Conservation (phyloP, 2,113 vertebrate genomes). For the Apeltes quadracus region DNA sequence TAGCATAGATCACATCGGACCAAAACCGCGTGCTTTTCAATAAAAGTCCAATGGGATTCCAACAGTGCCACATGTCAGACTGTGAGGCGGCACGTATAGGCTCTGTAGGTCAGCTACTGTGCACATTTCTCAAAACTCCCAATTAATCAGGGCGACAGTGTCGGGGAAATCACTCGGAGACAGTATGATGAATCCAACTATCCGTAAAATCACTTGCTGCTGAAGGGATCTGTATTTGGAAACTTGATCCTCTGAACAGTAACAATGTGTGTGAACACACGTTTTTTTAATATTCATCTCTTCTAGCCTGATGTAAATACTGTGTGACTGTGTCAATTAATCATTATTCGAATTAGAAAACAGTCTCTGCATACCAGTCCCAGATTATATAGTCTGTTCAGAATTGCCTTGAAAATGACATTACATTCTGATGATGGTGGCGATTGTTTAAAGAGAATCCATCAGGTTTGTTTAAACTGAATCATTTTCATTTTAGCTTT, state of each 20-base stretch:
- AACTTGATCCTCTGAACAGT: background rate
- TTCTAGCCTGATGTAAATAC: background rate
- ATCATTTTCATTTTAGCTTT: too few relatives aligned
- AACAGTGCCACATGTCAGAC: slow-evolving; percentile 16
- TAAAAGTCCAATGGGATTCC: background rate
- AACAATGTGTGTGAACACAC: too few relatives aligned
- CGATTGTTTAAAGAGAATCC: background rate
- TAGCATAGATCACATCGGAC: background rate
- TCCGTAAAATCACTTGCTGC: background rate
- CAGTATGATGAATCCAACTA: background rate
- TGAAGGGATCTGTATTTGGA: background rate
- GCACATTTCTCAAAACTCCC: background rate
- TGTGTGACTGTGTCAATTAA: background rate
- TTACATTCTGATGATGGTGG: background rate
- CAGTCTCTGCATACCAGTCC: background rate
- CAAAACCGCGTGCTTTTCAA: background rate
- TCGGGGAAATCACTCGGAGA: background rate
- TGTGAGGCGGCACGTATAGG: background rate
- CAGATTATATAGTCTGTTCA: background rate
- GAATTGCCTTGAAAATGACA: background rate
- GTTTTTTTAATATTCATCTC: background rate
- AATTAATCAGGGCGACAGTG: background rate
- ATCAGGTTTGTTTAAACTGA: background rate
- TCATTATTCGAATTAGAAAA: background rate
- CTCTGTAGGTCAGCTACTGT: background rate